Base-by-base conservation (phyloP, 2,888 invertebrate species). In the Acleris holmiana region DNA sequence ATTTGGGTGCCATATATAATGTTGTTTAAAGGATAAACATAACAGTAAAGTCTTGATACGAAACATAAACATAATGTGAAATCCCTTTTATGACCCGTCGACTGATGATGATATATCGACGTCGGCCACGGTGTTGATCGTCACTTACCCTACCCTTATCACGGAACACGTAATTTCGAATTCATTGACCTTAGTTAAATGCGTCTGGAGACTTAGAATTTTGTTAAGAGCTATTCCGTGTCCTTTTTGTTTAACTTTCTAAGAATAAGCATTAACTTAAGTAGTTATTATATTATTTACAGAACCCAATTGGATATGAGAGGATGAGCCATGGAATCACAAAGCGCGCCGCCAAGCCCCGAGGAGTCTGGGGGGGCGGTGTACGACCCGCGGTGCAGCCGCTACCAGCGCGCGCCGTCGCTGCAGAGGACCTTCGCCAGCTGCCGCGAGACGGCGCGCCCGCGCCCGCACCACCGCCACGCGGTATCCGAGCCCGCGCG, bases 331-430 rank as follows among this genome's bases (percentile, higher is more conserved):
- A 93, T 93, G 93, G 93, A 93, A 89, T 92, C 93, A 85, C 93
- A 91, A 77, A 93, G 93, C 82, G 90, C 93, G 90, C 92, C 93
- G 92, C 93, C 93, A 82, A 90, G 93, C 89, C 93, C 93, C 89
- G 93, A 93, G 83, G 93, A 93, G 80, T 79, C 89, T 75, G 92
- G 92, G 89, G 91, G 90, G 88, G 93, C 91, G 92, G 94, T 96
- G 88, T 95, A 95, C 89, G 96, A 96, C 85, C 95, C 96, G 69
- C 96, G 95, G 67, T 95, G 96, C 73, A 95, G 96, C 70, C 94
- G 95, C 67, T 95, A 95, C 82, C 95, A 83, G 54, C 86, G 82
- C 60, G 95, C 81, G 69, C 95, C 95, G 13, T 77, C 86, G n/a
- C 82, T 92, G 58, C 91, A 91, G 72, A 82, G 90, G 66, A 84